Percentiles rank a stretch among this genome's conserved stretches.
phyloP scores from a whole-genome alignment of 2,888 invertebrate species.

The Tortricodes alternella region DNA sequence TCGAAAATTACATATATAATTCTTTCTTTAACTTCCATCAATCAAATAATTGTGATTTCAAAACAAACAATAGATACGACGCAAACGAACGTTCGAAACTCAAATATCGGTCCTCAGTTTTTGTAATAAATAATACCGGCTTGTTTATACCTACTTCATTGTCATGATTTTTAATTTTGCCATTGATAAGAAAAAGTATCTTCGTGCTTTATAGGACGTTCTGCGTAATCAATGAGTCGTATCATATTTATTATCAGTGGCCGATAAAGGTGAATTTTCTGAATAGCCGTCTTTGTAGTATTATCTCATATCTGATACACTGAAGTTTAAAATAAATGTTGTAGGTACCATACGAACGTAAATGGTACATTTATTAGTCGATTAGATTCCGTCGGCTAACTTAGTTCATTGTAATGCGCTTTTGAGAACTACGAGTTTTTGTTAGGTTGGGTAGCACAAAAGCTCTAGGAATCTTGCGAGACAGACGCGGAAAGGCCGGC shows the following conservation, averaged over 20 bases:
- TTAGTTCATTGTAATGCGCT: constrained; percentile 6
- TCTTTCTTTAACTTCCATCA: too few species aligned
- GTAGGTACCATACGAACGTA: constrained; percentile 4
- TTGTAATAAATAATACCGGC: not conserved
- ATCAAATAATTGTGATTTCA: too few species aligned
- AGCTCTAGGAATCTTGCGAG: constrained; percentile 10
- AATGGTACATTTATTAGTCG: constrained; percentile 5
- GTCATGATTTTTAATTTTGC: not conserved
- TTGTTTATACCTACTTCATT: constrained; percentile 4
- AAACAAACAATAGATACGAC: too few species aligned
- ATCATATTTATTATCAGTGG: constrained; percentile 50
- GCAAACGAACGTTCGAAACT: too few species aligned
- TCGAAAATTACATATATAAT: too few species aligned
- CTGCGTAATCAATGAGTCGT: constrained; percentile 57
- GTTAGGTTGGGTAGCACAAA: constrained; percentile 15
- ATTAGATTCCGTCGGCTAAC: constrained; percentile 1
- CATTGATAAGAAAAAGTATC: constrained; percentile 1
- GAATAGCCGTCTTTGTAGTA: constrained; percentile 58
- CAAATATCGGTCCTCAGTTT: not conserved
- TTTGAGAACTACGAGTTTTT: constrained; percentile 9
- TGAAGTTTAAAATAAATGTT: constrained; percentile 11
- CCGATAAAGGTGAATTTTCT: constrained; percentile 41
- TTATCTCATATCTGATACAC: constrained; percentile 39
- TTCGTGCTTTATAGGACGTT: constrained; percentile 45
- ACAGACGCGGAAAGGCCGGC: constrained; percentile 36